These are phyloP conservation scores for Hormiphora californensis DNA, from an alignment of 37 sponge, comb jelly and placozoan species.

Conservation along the genomic window DNA sequence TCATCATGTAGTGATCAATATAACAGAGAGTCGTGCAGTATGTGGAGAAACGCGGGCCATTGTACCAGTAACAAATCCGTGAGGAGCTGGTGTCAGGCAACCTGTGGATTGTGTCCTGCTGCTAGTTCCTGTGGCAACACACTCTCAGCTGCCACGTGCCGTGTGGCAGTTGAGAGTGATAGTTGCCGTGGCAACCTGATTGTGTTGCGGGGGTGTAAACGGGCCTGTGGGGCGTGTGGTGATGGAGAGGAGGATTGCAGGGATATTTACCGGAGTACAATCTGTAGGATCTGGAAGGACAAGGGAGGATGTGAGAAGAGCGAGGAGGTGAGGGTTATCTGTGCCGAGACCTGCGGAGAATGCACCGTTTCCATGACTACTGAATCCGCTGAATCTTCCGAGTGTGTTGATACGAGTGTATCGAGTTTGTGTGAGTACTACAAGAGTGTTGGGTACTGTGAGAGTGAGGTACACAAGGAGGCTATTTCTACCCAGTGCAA, in stretches of 20 bases:
- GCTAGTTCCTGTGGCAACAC: no score
- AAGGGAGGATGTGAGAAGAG: not conserved
- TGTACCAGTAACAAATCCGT: not conserved
- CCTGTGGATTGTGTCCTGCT: not conserved
- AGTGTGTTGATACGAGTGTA: not conserved
- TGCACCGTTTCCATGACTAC: not conserved
- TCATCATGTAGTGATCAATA: not conserved
- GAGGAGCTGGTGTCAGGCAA: not conserved
- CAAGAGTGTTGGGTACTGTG: not conserved
- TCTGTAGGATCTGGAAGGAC: not conserved
- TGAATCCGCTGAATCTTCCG: not conserved
- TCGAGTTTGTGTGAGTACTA: constrained; percentile 7
- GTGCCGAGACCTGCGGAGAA: not conserved
- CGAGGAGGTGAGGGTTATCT: not conserved
- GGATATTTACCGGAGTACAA: not conserved
- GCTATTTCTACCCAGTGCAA: not conserved
- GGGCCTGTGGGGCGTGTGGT: not conserved
- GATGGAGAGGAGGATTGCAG: not conserved
- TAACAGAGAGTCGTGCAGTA: not conserved
- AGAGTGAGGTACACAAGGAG: not conserved
- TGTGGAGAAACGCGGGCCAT: not conserved
- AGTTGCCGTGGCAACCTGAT: not conserved
- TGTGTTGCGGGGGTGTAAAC: not conserved
- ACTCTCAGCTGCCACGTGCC: no score
- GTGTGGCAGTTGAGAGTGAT: not conserved